phyloP scores from a whole-genome alignment of 2,888 invertebrate genomes.

The Luffia ferchaultella region DNA sequence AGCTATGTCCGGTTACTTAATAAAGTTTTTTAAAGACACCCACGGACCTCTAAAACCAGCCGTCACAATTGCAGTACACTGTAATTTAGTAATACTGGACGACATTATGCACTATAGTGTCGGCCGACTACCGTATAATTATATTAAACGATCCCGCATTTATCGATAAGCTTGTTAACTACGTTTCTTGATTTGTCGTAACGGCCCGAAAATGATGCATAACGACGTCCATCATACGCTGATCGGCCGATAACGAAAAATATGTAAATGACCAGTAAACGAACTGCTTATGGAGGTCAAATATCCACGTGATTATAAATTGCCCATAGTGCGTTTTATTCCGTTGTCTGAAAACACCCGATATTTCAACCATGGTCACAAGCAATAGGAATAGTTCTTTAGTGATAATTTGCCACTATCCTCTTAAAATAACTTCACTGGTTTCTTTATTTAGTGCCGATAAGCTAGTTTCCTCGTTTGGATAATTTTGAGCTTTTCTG shows the following conservation, averaged over 20 bases:
- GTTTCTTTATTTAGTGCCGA: no score
- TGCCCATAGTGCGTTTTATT: no score
- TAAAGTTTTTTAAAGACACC: no score
- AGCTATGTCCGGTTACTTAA: no score
- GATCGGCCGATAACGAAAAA: constrained; percentile 11
- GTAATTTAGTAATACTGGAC: constrained; percentile 53
- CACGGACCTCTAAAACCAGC: no score
- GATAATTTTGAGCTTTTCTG: no score
- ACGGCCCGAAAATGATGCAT: constrained; percentile 43
- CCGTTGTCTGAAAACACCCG: background rate
- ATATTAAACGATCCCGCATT: constrained; percentile 36
- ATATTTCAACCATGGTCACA: background rate
- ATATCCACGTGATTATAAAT: no score
- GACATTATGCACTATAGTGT: constrained; percentile 56
- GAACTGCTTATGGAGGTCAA: background rate
- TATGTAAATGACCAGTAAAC: background rate
- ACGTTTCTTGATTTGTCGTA: constrained; percentile 43
- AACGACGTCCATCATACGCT: constrained; percentile 29
- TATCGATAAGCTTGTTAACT: constrained; percentile 25
- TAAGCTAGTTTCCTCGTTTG: no score
- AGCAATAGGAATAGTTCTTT: no score
- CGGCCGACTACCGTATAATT: constrained; percentile 47
- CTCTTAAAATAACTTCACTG: background rate
- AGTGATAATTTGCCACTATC: background rate
- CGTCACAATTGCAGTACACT: no score